Percentiles rank a stretch among this genome's conserved stretches.
These are phyloP conservation scores for Diglossa cyanea DNA, from an alignment of 2,797 vertebrate species.

Conservation along the genomic window DNA sequence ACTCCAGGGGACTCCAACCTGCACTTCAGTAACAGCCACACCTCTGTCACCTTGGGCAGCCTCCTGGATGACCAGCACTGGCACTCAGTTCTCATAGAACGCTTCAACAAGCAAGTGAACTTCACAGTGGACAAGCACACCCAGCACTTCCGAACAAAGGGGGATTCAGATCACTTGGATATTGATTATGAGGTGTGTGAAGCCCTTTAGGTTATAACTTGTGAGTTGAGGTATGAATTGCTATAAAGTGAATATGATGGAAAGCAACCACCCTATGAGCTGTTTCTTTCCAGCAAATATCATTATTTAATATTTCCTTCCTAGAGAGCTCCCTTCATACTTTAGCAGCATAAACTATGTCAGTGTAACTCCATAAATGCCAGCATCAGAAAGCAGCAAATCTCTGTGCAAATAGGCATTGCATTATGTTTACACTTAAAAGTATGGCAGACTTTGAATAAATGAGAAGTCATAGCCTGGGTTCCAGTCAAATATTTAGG, in stretches of 20 bases:
- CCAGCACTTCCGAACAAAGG: conserved; percentile 89
- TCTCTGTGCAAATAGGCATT: background rate
- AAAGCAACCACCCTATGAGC: background rate
- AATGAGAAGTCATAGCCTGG: background rate
- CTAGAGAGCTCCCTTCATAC: background rate
- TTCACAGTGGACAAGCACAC: conserved; percentile 91
- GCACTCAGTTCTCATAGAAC: conserved; percentile 92
- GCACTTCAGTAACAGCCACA: conserved; percentile 81
- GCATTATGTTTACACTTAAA: background rate
- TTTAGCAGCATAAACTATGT: background rate
- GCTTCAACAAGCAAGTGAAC: conserved; percentile 95
- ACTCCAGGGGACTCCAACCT: conserved; percentile 85
- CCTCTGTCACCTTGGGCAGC: conserved; percentile 86
- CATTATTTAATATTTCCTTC: background rate
- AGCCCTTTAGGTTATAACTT: background rate
- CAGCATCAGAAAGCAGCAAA: background rate
- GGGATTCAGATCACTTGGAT: conserved; percentile 90
- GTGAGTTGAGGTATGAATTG: background rate
- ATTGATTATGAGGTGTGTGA: conserved; percentile 93
- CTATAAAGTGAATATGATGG: background rate
- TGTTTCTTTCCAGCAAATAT: background rate
- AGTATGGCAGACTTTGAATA: background rate
- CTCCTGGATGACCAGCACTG: conserved; percentile 95
- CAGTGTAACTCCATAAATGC: background rate
- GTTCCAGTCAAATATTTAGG: background rate